Percentiles rank a stretch among this genome's conserved stretches.
phyloP scores from a whole-genome alignment of 2,113 vertebrate species.

The Burhinus oedicnemus region DNA sequence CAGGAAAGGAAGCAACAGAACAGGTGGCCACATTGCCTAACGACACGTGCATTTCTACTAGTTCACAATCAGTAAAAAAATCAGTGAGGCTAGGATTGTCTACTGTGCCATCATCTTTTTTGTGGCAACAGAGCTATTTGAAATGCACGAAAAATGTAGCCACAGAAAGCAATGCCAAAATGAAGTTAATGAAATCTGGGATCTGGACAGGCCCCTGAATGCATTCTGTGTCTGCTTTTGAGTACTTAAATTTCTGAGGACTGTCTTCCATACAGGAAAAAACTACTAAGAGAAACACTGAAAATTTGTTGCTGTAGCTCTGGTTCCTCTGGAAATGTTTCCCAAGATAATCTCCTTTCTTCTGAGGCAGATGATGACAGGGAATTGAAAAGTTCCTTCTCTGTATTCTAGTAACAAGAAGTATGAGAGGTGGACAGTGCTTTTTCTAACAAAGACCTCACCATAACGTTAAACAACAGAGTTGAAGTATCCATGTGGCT shows the following conservation, averaged over 20 bases:
- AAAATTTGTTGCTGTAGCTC: background rate
- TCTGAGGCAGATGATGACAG: background rate
- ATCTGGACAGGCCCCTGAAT: background rate
- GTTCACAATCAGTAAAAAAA: background rate
- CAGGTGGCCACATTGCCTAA: background rate
- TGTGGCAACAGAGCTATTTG: background rate
- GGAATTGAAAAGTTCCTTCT: background rate
- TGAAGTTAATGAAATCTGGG: background rate
- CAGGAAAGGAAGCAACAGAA: background rate
- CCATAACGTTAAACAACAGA: background rate
- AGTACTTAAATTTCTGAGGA: background rate
- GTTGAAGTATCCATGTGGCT: background rate
- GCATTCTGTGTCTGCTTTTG: background rate
- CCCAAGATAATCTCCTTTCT: background rate
- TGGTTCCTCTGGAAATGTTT: background rate
- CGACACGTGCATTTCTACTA: background rate
- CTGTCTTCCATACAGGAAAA: background rate
- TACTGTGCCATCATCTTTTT: background rate
- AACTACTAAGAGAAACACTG: background rate
- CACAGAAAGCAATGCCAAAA: background rate
- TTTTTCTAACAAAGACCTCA: background rate
- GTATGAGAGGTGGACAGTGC: background rate
- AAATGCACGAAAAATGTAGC: background rate
- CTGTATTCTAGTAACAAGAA: background rate
- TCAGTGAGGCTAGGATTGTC: background rate